Percentiles rank a stretch among this genome's conserved stretches.
phyloP scores from a whole-genome alignment of 1,140 invertebrate genomes.

The Orchesella cincta region DNA sequence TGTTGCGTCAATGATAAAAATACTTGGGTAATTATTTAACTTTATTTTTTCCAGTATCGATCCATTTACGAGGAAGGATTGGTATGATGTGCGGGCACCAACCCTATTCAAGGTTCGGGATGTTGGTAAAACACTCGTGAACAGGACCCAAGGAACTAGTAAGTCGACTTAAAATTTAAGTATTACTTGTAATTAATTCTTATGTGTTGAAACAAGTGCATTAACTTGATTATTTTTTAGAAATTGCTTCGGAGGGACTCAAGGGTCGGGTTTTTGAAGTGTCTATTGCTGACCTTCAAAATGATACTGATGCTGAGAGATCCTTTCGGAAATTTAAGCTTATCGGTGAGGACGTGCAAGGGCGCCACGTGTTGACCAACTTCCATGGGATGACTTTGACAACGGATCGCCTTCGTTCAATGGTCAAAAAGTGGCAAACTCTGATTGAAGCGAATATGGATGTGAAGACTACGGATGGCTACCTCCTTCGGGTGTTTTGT shows the following conservation, averaged over 20 bases:
- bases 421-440: constrained; percentile 99
- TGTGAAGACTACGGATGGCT: constrained; percentile 98
- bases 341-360: constrained; percentile 93
- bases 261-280: constrained; percentile 98
- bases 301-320: constrained; percentile 88
- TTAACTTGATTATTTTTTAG: constrained; percentile 56
- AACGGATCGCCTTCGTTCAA: constrained; percentile 94
- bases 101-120: constrained; percentile 94
- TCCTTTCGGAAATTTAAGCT: constrained; percentile 97
- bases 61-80: constrained; percentile 99
- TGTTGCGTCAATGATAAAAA: too few relatives aligned
- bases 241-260: constrained; percentile 96
- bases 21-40: too few relatives aligned
- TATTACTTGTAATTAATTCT: neutral
- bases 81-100: constrained; percentile 99
- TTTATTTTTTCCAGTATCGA: constrained; percentile 74
- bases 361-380: constrained; percentile 92
- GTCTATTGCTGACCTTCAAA: constrained; percentile 94
- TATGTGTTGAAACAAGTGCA: constrained; percentile 22
- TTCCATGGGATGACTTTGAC: constrained; percentile 99
- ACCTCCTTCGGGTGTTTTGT: constrained; percentile 92
- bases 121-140: constrained; percentile 97
- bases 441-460: constrained; percentile 95
- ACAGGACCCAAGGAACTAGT: constrained; percentile 93
- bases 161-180: constrained; percentile 55